Evolutionary conservation across 1,140 invertebrate genomes (phyloP).

Genomic region (Heliconius eleuchia): DNA sequence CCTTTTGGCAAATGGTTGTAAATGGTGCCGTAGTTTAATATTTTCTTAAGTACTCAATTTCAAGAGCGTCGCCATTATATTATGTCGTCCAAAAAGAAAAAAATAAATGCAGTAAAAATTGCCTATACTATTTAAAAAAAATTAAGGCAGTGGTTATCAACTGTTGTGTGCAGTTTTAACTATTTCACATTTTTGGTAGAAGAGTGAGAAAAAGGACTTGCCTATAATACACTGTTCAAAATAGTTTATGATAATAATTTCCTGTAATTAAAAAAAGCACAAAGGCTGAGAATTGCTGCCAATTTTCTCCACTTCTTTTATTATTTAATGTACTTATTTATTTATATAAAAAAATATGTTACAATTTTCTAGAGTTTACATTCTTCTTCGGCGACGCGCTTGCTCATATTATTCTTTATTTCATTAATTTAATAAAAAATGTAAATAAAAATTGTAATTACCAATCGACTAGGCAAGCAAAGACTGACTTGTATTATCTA

Average conservation of each 20-base stretch:
- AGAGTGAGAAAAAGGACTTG: too few species aligned
- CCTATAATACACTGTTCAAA: not conserved
- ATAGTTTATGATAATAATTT: not conserved
- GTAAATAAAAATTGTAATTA: slow-evolving; percentile 48
- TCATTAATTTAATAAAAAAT: slow-evolving; percentile 26
- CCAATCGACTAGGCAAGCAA: slow-evolving; percentile 76
- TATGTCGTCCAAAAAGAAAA: slow-evolving; percentile 44
- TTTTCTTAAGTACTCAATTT: slow-evolving; percentile 40
- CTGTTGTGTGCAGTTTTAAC: not conserved
- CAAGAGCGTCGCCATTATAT: slow-evolving; percentile 37
- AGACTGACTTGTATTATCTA: slow-evolving; percentile 78
- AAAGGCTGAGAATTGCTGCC: too few species aligned
- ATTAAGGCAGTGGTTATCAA: not conserved
- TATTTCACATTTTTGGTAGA: too few species aligned
- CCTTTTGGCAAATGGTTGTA: slow-evolving; percentile 45
- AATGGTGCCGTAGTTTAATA: slow-evolving; percentile 45
- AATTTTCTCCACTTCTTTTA: not conserved
- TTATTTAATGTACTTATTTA: not conserved
- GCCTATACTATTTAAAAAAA: not conserved
- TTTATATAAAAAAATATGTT: not conserved
- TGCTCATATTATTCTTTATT: not conserved
- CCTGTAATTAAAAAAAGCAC: not conserved
- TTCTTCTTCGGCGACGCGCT: not conserved
- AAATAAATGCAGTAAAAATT: not conserved
- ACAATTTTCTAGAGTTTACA: not conserved